phyloP scores from a whole-genome alignment of 2,888 invertebrate genomes.

The Nezara viridula region DNA sequence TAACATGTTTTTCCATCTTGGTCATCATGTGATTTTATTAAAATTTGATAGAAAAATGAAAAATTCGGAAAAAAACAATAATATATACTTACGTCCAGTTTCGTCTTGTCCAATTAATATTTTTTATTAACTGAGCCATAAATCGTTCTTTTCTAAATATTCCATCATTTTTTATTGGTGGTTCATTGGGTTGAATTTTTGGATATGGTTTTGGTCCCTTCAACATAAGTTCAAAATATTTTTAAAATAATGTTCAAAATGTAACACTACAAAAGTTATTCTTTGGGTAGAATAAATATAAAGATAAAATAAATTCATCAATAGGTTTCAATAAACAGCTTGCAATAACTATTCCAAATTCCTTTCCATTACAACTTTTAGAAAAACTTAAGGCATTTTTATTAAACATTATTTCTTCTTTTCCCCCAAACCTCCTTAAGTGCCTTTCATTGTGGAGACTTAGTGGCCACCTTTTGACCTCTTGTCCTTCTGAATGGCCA shows the following conservation, averaged over 20 bases:
- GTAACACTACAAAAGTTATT: not conserved
- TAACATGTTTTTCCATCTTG: too few species aligned
- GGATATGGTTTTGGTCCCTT: constrained; percentile 57
- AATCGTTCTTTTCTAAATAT: constrained; percentile 60
- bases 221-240: not conserved
- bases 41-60: not conserved
- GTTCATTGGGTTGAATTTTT: constrained; percentile 58
- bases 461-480: too few species aligned
- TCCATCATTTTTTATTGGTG: constrained; percentile 58
- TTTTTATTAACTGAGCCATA: constrained; percentile 65
- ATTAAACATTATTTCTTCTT: too few species aligned
- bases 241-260: not conserved
- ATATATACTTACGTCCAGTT: constrained; percentile 64
- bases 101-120: constrained; percentile 64
- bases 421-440: too few species aligned
- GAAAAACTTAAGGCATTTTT: too few species aligned
- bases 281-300: not conserved
- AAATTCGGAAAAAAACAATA: not conserved
- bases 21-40: not conserved
- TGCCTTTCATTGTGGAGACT: too few species aligned
- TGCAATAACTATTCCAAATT: not conserved
- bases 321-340: not conserved
- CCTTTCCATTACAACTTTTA: not conserved
- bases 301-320: not conserved
- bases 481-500: too few species aligned